A percentile compares a stretch with the other conserved stretches of the same genome.
Conservation (phyloP, 2,888 invertebrate species). For the Sericinus montela region DNA sequence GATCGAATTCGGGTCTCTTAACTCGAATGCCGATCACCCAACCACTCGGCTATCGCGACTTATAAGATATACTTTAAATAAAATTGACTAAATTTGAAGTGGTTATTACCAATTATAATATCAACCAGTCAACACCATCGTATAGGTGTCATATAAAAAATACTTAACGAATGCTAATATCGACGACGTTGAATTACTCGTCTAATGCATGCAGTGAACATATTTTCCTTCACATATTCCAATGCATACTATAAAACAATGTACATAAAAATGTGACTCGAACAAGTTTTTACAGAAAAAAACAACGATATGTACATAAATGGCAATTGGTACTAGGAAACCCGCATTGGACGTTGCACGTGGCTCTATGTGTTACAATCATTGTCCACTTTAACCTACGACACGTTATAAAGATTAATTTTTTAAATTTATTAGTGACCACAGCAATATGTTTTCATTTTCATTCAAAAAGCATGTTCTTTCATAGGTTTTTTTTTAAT, state of each 20-base stretch:
- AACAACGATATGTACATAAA: slow-evolving; percentile 23
- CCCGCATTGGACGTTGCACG: slow-evolving; percentile 41
- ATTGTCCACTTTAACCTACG: slow-evolving; percentile 26
- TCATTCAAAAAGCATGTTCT: too few relatives aligned
- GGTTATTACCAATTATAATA: background rate
- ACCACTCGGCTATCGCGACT: too few relatives aligned
- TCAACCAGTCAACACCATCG: background rate
- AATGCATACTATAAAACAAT: slow-evolving; percentile 18
- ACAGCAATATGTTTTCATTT: too few relatives aligned
- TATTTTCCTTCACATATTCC: slow-evolving; percentile 18
- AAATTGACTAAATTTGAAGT: background rate
- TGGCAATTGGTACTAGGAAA: slow-evolving; percentile 37
- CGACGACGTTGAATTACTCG: slow-evolving; percentile 12
- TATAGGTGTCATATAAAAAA: slow-evolving; percentile 5
- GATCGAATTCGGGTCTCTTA: too few relatives aligned
- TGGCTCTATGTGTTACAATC: slow-evolving; percentile 25
- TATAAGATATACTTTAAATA: too few relatives aligned
- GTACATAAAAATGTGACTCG: slow-evolving; percentile 17
- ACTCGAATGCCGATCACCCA: too few relatives aligned
- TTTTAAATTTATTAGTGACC: too few relatives aligned
- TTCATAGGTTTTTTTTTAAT: too few relatives aligned
- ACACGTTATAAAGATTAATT: slow-evolving; percentile 16
- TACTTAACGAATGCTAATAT: background rate
- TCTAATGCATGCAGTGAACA: slow-evolving; percentile 20
- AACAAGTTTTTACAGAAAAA: slow-evolving; percentile 17